phyloP scores from a whole-genome alignment of 2,113 vertebrate genomes.

The Trinectes maculatus region DNA sequence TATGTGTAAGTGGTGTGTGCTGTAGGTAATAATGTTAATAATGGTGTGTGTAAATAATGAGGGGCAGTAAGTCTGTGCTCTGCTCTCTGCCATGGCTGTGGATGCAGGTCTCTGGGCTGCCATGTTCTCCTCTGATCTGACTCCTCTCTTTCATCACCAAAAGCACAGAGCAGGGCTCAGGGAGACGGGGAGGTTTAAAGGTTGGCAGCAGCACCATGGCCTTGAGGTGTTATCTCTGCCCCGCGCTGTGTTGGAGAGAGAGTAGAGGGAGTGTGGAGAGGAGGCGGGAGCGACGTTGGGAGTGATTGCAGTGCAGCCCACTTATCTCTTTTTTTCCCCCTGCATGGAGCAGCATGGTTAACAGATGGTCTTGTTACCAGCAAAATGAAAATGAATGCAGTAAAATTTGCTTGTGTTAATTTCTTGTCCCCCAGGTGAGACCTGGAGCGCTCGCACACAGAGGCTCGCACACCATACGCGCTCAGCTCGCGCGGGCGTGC shows the following conservation, averaged over 20 bases:
- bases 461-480: conserved; percentile 31
- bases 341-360: conserved; percentile 75
- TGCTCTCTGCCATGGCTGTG: conserved; percentile 57
- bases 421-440: conserved; percentile 84
- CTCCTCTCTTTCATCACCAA: conserved; percentile 65
- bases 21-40: too few species aligned
- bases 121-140: conserved; percentile 73
- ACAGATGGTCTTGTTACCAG: conserved; percentile 88
- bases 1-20: conserved; percentile 17
- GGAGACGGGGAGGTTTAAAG: conserved; percentile 66
- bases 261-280: conserved; percentile 35
- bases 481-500: conserved; percentile 29
- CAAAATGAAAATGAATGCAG: conserved; percentile 85
- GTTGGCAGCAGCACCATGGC: conserved; percentile 74
- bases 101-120: conserved; percentile 62
- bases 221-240: conserved; percentile 79
- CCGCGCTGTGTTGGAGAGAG: conserved; percentile 65
- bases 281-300: conserved; percentile 27
- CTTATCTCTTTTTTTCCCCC: conserved; percentile 42
- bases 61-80: conserved; percentile 54
- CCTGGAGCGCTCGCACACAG: conserved; percentile 38
- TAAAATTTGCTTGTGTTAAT: conserved; percentile 86
- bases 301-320: conserved; percentile 61
- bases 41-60: too few species aligned
- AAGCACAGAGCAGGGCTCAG: conserved; percentile 63